Evolutionary conservation across 2,888 invertebrate species (phyloP), one percentile per base, ranked within the genome.

Genomic region (Selenia dentaria): DNA sequence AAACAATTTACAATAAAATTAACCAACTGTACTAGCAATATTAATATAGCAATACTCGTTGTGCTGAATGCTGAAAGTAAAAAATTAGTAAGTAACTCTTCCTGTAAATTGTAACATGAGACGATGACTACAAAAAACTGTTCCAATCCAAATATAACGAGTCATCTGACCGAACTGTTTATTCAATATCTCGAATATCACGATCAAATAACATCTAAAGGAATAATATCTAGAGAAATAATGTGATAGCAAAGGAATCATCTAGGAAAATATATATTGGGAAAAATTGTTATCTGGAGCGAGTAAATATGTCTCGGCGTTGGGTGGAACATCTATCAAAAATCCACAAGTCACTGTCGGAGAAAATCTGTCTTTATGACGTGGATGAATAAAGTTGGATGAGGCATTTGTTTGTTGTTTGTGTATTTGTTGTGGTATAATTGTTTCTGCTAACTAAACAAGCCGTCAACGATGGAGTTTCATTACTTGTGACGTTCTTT

Each of bases 241-340:
- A 52, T 53, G 41, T 53, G 51, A 52, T 45, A 54, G 54, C 57
- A 44, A 57, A 57, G 57, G 57, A 59, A 66, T 65, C 41, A 54
- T 54, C 50, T 44, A 35, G 38, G 62, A 60, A 69, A 65, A 72
- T 69, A 74, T 73, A 67, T 74, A 70, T 71, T 72, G 70, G 56
- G 61, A 65, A 64, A 76, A 73, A 77, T 75, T 72, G 72, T 77
- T 74, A 70, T 70, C 67, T 70, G 63, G 62, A 68, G 64, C 68
- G 71, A 71, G 75, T 78, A 79, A 78, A 79, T 76, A 77, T 74
- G 72, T 76, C 73, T 62, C 63, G 58, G 51, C 60, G 56, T 51
- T 44, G 46, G 55, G 45, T 51, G 57, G 57, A 65, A 67, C 77
- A 79, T 79, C 75, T 69, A 78, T 79, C 79, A 79, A 71, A 73